Percentiles rank a stretch among this genome's conserved stretches.
phyloP scores from a whole-genome alignment of 2,888 invertebrate species.

The Pterobdella sp. region DNA sequence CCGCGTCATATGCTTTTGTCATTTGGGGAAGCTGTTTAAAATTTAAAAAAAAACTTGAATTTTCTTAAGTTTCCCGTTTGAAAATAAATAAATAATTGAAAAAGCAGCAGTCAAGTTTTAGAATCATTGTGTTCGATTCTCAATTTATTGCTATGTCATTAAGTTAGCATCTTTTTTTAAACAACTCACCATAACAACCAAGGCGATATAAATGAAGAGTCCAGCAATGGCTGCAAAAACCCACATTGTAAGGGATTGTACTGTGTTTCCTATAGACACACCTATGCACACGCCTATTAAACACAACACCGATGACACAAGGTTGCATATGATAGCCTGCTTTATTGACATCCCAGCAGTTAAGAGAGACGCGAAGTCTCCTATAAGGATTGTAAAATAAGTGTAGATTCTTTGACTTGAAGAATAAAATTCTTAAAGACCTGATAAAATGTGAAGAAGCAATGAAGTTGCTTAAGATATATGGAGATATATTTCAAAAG shows the following conservation, averaged over 20 bases:
- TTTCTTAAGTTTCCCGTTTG: too few relatives aligned
- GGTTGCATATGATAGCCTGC: constrained; percentile 82
- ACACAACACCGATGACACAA: constrained; percentile 77
- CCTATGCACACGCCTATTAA: constrained; percentile 81
- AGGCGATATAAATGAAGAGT: constrained; percentile 86
- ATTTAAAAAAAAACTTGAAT: too few relatives aligned
- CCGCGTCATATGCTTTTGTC: constrained; percentile 51
- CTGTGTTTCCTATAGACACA: constrained; percentile 67
- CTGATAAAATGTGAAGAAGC: too few relatives aligned
- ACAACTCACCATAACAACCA: constrained; percentile 82
- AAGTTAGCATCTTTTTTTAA: too few relatives aligned
- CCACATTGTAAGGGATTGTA: constrained; percentile 74
- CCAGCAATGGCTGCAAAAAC: constrained; percentile 85
- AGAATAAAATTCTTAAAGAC: too few relatives aligned
- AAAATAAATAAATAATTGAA: neutral
- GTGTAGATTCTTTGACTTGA: too few relatives aligned
- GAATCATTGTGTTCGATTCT: too few relatives aligned
- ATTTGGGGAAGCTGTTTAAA: constrained; percentile 72
- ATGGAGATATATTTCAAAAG: too few relatives aligned
- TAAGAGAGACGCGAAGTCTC: constrained; percentile 84
- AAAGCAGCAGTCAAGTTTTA: too few relatives aligned
- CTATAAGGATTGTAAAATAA: constrained; percentile 53
- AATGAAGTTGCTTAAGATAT: too few relatives aligned
- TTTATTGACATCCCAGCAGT: constrained; percentile 85
- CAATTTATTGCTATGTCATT: too few relatives aligned